phyloP scores from a whole-genome alignment of 2,888 invertebrate genomes.

The Stenotaenia linearis region DNA sequence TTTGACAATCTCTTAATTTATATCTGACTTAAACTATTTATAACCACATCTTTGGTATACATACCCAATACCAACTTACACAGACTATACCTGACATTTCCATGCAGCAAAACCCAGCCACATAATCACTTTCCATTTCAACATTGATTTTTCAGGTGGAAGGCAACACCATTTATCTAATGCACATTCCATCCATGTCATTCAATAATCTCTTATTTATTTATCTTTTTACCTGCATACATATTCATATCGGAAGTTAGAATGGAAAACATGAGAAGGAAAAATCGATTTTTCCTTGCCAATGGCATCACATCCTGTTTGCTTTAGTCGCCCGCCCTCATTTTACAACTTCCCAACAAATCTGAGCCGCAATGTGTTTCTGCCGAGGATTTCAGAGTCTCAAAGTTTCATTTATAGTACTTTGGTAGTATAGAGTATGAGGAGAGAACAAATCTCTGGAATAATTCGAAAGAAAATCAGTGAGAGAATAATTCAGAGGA shows the following conservation, averaged over 20 bases:
- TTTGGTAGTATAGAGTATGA: not conserved
- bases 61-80: not conserved
- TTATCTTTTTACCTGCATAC: not conserved
- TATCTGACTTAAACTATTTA: no score
- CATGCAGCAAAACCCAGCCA: not conserved
- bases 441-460: no score
- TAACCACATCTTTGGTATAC: no score
- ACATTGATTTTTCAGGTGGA: not conserved
- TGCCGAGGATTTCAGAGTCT: not conserved
- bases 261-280: not conserved
- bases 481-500: no score
- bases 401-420: not conserved
- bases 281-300: not conserved
- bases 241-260: not conserved
- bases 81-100: no score
- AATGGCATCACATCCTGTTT: not conserved
- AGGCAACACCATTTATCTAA: not conserved
- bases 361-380: not conserved
- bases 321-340: not conserved
- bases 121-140: not conserved
- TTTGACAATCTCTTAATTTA: no score
- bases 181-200: slow-evolving; percentile 1
- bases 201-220: not conserved
- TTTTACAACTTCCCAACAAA: not conserved
- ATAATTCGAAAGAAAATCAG: no score